A percentile compares a stretch with the other conserved stretches of the same genome.
These are phyloP conservation scores for Nycticebus coucang DNA, from an alignment of 2,113 vertebrate genomes.

Conservation along the genomic window DNA sequence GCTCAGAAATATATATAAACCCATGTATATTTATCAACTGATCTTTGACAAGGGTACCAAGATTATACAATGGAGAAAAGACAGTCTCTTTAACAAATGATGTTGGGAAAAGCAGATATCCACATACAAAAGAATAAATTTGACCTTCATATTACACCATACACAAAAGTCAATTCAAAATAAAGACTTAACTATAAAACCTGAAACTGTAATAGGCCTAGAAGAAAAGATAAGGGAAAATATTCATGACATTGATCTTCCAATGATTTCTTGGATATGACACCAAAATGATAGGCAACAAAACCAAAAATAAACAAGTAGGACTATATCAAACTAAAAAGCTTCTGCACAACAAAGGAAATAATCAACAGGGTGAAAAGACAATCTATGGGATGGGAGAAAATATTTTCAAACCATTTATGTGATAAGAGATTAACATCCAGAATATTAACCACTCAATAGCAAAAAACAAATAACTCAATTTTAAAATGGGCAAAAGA, in stretches of 20 bases:
- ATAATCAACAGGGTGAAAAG: background rate
- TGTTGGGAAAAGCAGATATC: background rate
- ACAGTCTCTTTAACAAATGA: background rate
- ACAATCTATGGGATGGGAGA: background rate
- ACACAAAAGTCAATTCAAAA: background rate
- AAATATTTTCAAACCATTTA: background rate
- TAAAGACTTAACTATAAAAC: background rate
- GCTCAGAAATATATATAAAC: background rate
- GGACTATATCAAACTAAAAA: background rate
- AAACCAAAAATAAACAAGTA: background rate
- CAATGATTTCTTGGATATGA: background rate
- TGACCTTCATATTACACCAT: background rate
- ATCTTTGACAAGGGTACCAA: background rate
- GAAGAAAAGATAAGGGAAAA: background rate
- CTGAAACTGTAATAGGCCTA: background rate
- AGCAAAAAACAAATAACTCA: background rate
- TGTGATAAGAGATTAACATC: slow-evolving; percentile 2
- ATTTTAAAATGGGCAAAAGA: slow-evolving; percentile 1
- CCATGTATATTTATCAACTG: background rate
- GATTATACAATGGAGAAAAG: background rate
- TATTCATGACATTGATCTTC: background rate
- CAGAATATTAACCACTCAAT: background rate
- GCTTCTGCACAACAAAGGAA: background rate
- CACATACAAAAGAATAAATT: background rate
- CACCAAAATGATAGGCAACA: background rate